A percentile compares a stretch with the other conserved stretches of the same genome.
These are phyloP conservation scores for Cydia amplana DNA, from an alignment of 1,140 invertebrate genomes.

Conservation along the genomic window DNA sequence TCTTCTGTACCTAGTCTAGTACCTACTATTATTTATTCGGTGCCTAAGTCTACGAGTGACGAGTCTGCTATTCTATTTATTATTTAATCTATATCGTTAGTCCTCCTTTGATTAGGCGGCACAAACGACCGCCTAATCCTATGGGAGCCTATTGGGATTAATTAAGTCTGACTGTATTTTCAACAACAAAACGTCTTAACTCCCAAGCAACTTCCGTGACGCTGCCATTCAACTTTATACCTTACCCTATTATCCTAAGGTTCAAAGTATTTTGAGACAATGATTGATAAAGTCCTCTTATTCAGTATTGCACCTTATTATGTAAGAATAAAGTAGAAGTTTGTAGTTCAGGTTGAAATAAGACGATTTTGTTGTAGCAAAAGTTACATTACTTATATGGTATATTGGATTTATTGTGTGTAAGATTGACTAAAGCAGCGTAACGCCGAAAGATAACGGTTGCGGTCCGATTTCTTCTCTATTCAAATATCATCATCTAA, in stretches of 20 bases:
- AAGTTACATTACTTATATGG: conserved; percentile 16
- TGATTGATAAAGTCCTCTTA: not conserved
- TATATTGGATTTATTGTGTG: not conserved
- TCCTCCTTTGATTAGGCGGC: conserved; percentile 12
- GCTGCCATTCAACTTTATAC: not conserved
- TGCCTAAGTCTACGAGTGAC: too few relatives aligned
- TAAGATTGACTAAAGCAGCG: not conserved
- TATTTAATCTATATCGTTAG: not conserved
- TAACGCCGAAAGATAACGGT: not conserved
- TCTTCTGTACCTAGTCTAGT: too few relatives aligned
- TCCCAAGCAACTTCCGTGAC: not conserved
- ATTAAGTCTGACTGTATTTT: conserved; percentile 7
- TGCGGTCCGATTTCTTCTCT: too few relatives aligned
- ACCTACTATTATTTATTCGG: too few relatives aligned
- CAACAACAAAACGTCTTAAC: not conserved
- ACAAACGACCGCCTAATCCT: not conserved
- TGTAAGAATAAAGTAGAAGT: not conserved
- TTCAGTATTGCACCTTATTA: not conserved
- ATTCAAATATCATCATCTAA: too few relatives aligned
- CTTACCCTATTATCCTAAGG: not conserved
- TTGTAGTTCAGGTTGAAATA: not conserved
- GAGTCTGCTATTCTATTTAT: not conserved
- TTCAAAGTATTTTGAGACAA: not conserved
- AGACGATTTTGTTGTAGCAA: not conserved
- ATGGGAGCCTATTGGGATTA: conserved; percentile 11